Percentiles rank a stretch among this genome's conserved stretches.
phyloP scores from a whole-genome alignment of 2,888 invertebrate species.

The Stenodema calcarata region DNA sequence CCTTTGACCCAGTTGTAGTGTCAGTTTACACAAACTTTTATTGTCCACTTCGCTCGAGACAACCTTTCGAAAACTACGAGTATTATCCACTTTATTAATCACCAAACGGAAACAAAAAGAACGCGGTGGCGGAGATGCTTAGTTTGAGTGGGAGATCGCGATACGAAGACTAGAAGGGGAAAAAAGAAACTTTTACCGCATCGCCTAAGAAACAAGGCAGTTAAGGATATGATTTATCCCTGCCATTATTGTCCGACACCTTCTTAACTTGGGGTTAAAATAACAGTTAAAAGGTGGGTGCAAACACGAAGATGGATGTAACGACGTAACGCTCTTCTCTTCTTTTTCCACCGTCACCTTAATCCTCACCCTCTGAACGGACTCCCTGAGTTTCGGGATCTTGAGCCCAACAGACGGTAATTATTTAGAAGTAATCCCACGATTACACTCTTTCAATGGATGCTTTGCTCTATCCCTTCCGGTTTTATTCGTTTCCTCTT shows the following conservation, averaged over 20 bases:
- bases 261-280: slow-evolving; percentile 37
- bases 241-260: slow-evolving; percentile 34
- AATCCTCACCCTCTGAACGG: background rate
- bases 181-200: slow-evolving; percentile 30
- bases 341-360: background rate
- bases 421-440: background rate
- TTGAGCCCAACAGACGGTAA: background rate
- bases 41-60: background rate
- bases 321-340: slow-evolving; percentile 3
- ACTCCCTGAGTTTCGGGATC: background rate
- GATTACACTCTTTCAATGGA: background rate
- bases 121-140: background rate
- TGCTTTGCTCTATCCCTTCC: background rate
- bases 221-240: slow-evolving; percentile 33
- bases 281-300: slow-evolving; percentile 44
- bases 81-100: slow-evolving; percentile 13
- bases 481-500: no score
- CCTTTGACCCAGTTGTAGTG: background rate
- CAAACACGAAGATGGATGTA: slow-evolving; percentile 35
- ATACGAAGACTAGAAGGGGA: background rate
- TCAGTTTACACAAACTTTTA: background rate
- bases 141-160: background rate
- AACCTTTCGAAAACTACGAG: background rate
- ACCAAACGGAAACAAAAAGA: background rate
- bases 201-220: slow-evolving; percentile 29